Base-by-base conservation (phyloP, 2,888 invertebrate genomes). In the Choristoneura rosaceana region DNA sequence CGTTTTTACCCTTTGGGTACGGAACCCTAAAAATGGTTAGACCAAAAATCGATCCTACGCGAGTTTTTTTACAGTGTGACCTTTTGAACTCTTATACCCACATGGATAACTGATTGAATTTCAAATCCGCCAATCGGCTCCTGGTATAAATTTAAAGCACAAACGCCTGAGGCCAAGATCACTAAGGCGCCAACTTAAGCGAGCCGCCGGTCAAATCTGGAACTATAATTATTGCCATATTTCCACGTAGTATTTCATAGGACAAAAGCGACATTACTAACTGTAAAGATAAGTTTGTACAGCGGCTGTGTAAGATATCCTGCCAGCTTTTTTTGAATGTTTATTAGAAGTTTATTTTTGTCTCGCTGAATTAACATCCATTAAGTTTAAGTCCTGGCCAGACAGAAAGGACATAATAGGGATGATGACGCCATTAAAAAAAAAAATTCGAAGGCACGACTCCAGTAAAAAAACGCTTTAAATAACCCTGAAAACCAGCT, bases 111-210 rank as follows among this genome's bases (percentile, higher is more conserved):
- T 33, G 34, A 71, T 71, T 71, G 71, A 71, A 71, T 71, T 71
- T 71, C 71, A 71, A 66, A 71, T 71, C 66, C 65, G 61, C 66
- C 66, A 66, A 66, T 61, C 66, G 33, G 25, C 52, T 47, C 17
- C 66, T 33, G 33, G 71, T 66, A 62, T 71, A 71, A 65, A 71
- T 71, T 71, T 66, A 61, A 55, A 62, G 66, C 45, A 33, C 58
- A 69, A 69, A 63, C 45, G 45, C 69, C 61, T 66, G 5, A 50
- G 33, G 41, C 10, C 14, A 5, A 61, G 41, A 50, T 45, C 8
- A 59, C 15, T 15, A 59, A 25, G 14, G 47, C 34, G 34, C n/a
- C 34, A 25, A 33, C 34, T 45, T 38, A 64, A 34, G 9, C 34
- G 17, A 10, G 55, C 17, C 25, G 12, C 25, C 25, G 38, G 17